Base-by-base conservation (phyloP, 2,797 vertebrate genomes). In the Peromyscus aztecus region DNA sequence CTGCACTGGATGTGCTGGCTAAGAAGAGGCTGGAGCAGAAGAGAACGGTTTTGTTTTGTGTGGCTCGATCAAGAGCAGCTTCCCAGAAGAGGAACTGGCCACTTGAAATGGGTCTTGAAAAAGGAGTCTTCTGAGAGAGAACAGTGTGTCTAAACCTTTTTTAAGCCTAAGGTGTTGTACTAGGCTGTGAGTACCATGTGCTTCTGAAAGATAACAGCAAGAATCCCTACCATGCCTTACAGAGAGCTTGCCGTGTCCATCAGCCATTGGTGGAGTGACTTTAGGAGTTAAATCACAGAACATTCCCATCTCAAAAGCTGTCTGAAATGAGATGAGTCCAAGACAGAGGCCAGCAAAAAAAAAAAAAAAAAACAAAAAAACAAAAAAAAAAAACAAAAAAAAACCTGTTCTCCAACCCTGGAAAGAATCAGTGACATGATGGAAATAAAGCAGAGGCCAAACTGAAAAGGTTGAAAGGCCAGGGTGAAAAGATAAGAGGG, bases 81-180 rank as follows among this genome's bases (percentile, higher is more conserved):
- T 92, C 92, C 71, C 87, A 92, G 77, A 95, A 46, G 34, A 55
- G n/a, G 46, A 90, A 61, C 67, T 63, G 12, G 52, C 49, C 63
- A 87, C 21, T 92, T 49, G 69, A 95, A 92, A 76, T 94, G 59
- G 13, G 55, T 69, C 77, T 90, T 49, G 55, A 19, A 57, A 86
- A 82, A 84, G 34, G 49, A 91, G 40, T 94, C 89, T 67, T 63
- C 31, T 31, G 63, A 37, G 87, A 89, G 13, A 8, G 7, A 75
- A 75, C 37, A 76, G 34, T 17, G 65, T 86, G 40, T 76, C 1
- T 73, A 75, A 61, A 61, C 69, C 34, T 37, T 89, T 46, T 81
- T 81, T 69, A 93, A 78, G 27, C 69, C 14, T 24, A 24, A 8
- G n/a, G 37, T 80, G 14, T 88, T 80, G 80, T 80, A 17, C 55